phyloP scores from a whole-genome alignment of 2,113 vertebrate species.

The Camelus bactrianus region DNA sequence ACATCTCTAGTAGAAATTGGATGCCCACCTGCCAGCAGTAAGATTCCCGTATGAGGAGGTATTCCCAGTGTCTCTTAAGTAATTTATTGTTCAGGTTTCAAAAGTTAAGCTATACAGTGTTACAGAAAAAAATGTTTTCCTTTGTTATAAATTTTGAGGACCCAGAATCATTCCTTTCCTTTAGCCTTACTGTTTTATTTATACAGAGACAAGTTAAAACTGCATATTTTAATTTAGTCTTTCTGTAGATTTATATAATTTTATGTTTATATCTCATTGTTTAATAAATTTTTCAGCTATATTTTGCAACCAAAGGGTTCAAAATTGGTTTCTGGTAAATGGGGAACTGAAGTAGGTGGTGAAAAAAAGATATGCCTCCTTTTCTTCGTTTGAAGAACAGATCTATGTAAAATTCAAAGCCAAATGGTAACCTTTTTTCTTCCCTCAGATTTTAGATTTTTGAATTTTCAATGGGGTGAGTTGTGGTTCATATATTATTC shows the following conservation, averaged over 20 bases:
- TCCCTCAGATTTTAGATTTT: neutral
- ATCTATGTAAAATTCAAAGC: neutral
- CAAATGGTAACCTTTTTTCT: neutral
- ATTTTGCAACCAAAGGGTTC: neutral
- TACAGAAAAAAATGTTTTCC: neutral
- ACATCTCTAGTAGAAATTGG: neutral
- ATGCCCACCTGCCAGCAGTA: neutral
- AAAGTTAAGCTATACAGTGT: neutral
- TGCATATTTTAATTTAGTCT: neutral
- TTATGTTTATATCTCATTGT: neutral
- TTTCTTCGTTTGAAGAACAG: neutral
- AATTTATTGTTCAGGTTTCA: slow-evolving; percentile 42
- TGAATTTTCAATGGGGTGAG: neutral
- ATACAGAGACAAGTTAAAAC: neutral
- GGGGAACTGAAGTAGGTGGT: neutral
- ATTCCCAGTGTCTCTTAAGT: slow-evolving; percentile 9
- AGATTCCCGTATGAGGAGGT: neutral
- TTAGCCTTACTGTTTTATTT: neutral
- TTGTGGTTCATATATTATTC: neutral
- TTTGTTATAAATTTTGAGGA: slow-evolving; percentile 15
- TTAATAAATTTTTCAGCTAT: neutral
- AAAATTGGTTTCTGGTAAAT: neutral
- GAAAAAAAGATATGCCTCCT: neutral
- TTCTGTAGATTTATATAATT: neutral
- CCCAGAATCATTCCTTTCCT: neutral